A percentile compares a stretch with the other conserved stretches of the same genome.
These are phyloP conservation scores for Aspidiotus rigidus DNA, from an alignment of 2,888 invertebrate genomes.

Conservation along the genomic window DNA sequence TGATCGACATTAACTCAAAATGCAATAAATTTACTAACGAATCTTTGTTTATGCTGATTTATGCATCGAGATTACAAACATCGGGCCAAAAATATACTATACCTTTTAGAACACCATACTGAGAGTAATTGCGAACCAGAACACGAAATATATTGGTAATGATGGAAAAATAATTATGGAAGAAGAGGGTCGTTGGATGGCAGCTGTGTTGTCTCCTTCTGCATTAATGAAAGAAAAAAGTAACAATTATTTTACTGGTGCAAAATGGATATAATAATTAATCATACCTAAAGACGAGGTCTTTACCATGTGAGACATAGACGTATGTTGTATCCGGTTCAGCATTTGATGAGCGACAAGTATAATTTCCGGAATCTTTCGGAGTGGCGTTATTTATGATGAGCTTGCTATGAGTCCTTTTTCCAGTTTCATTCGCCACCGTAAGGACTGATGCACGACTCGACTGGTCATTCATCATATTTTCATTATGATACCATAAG, in stretches of 20 bases:
- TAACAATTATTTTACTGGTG: not conserved
- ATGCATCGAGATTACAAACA: not conserved
- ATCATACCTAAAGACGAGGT: not conserved
- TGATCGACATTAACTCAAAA: too few relatives aligned
- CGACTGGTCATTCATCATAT: slow-evolving; percentile 87
- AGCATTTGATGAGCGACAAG: slow-evolving; percentile 80
- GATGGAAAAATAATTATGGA: slow-evolving; percentile 20
- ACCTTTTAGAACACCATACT: slow-evolving; percentile 15
- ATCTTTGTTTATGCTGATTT: too few relatives aligned
- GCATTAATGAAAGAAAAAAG: slow-evolving; percentile 12
- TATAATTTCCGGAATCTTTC: slow-evolving; percentile 82
- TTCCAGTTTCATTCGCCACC: slow-evolving; percentile 74
- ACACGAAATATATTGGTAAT: slow-evolving; percentile 8
- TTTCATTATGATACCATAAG: slow-evolving; percentile 90
- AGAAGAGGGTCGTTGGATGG: slow-evolving; percentile 37
- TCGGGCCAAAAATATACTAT: not conserved
- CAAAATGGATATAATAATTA: not conserved
- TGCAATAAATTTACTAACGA: too few relatives aligned
- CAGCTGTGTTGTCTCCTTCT: slow-evolving; percentile 38
- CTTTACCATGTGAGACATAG: slow-evolving; percentile 76
- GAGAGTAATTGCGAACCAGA: slow-evolving; percentile 2
- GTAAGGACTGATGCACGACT: slow-evolving; percentile 63
- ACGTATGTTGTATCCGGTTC: slow-evolving; percentile 82
- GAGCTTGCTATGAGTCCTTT: slow-evolving; percentile 74
- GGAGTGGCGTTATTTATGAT: slow-evolving; percentile 73